A percentile compares a stretch with the other conserved stretches of the same genome.
Evolutionary conservation across 2,888 invertebrate species (phyloP).

Genomic region (Atethmia centrago): DNA sequence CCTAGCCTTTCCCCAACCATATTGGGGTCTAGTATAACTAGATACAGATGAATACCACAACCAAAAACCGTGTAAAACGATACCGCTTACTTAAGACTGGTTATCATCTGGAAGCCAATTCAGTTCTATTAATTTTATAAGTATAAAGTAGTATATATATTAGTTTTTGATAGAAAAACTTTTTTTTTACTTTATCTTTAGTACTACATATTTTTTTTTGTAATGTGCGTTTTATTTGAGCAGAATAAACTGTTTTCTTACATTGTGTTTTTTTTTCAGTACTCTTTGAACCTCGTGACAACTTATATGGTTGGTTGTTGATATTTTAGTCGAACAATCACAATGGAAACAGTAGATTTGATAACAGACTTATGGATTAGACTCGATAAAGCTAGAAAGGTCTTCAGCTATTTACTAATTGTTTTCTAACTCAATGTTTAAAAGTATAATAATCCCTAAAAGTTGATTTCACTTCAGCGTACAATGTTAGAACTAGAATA

Average conservation of each 20-base stretch:
- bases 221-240: conserved; percentile 1
- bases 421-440: neutral
- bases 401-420: neutral
- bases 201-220: neutral
- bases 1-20: no score
- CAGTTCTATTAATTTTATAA: neutral
- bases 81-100: no score
- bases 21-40: no score
- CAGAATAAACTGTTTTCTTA: neutral
- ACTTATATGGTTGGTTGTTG: neutral
- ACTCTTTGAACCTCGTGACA: no score
- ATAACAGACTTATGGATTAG: neutral
- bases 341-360: neutral
- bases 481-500: conserved; percentile 41
- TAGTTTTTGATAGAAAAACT: no score
- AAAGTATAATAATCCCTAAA: conserved; percentile 9
- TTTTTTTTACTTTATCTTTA: no score
- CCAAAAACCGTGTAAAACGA: no score
- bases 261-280: neutral
- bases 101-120: neutral
- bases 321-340: neutral
- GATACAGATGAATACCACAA: no score
- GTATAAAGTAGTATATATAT: no score
- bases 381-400: neutral
- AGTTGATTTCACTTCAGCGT: conserved; percentile 21